Percentiles rank a stretch among this genome's conserved stretches.
phyloP scores from a whole-genome alignment of 2,797 vertebrate species.

The Lutjanus campechanus region DNA sequence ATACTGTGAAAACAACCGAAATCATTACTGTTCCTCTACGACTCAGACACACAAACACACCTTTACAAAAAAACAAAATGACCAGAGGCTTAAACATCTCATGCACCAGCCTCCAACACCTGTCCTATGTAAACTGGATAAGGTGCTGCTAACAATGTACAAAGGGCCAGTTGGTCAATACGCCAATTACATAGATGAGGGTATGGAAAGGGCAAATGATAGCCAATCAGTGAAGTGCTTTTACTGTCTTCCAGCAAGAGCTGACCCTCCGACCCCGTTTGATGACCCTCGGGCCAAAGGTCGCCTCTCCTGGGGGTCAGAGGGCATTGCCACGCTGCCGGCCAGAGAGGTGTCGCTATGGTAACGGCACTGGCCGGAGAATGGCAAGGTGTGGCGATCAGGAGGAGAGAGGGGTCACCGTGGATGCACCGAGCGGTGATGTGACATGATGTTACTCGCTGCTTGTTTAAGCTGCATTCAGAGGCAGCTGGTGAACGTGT shows the following conservation, averaged over 20 bases:
- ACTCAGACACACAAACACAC: constrained; percentile 8
- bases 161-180: constrained; percentile 80
- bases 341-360: constrained; percentile 75
- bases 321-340: constrained; percentile 71
- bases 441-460: not conserved
- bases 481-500: not conserved
- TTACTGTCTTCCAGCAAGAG: constrained; percentile 78
- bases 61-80: constrained; percentile 9
- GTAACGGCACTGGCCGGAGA: constrained; percentile 68
- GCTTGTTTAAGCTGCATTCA: constrained; percentile 12
- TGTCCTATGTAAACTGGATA: constrained; percentile 50
- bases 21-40: too few species aligned
- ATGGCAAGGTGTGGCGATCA: constrained; percentile 27
- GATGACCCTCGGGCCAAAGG: constrained; percentile 79
- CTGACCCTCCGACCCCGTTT: constrained; percentile 78
- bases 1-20: too few species aligned
- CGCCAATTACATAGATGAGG: constrained; percentile 84
- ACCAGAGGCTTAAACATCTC: constrained; percentile 79
- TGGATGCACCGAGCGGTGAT: not conserved
- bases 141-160: constrained; percentile 75
- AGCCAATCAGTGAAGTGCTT: constrained; percentile 87
- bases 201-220: constrained; percentile 81
- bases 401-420: not conserved
- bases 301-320: constrained; percentile 74
- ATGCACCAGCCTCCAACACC: constrained; percentile 19